Percentiles rank a stretch among this genome's conserved stretches.
Evolutionary conservation across 2,888 invertebrate species (phyloP).

Genomic region (Dynastes hyllus): DNA sequence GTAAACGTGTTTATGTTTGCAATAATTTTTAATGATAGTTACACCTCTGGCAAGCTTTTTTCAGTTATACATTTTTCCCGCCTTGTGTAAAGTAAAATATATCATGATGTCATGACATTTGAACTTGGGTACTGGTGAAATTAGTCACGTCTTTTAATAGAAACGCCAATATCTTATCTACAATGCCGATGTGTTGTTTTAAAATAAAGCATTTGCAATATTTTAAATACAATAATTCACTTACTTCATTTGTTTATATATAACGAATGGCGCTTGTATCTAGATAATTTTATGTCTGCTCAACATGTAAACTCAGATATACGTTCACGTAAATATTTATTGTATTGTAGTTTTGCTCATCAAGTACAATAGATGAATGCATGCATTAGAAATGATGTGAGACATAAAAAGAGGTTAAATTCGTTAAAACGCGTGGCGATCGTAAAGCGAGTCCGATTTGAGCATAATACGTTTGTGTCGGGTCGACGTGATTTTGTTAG

Average conservation of each 20-base stretch:
- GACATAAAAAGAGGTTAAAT: conserved; percentile 25
- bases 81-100: conserved; percentile 10
- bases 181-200: background rate
- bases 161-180: conserved; percentile 24
- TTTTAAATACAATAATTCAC: background rate
- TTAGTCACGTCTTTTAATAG: conserved; percentile 31
- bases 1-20: background rate
- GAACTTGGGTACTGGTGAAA: conserved; percentile 4
- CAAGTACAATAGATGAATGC: background rate
- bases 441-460: background rate
- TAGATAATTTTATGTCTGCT: background rate
- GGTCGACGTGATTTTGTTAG: conserved; percentile 26
- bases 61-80: background rate
- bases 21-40: background rate
- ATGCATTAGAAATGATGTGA: no score
- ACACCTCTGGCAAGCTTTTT: background rate
- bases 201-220: conserved; percentile 2
- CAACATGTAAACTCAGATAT: background rate
- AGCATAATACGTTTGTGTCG: conserved; percentile 11
- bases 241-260: background rate
- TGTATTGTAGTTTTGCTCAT: no score
- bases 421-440: conserved; percentile 3
- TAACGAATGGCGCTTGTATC: background rate
- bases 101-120: conserved; percentile 15
- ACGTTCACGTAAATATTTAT: background rate